phyloP scores from a whole-genome alignment of 1,140 invertebrate genomes.

The Penaeus indicus region DNA sequence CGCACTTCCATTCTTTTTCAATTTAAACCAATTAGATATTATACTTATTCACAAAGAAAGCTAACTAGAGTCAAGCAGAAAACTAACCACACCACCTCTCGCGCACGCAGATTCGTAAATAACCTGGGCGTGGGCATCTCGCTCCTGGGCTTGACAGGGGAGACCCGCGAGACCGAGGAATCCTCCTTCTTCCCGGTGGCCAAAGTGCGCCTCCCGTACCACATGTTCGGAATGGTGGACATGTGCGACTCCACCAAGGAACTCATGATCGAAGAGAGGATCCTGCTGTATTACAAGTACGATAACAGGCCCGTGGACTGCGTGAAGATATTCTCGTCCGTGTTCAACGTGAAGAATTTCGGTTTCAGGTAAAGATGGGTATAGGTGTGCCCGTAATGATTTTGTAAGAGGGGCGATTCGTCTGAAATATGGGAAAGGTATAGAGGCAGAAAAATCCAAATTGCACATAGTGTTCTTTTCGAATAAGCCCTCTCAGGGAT shows the following conservation, averaged over 20 bases:
- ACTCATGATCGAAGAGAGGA: conserved; percentile 88
- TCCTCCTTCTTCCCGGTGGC: conserved; percentile 89
- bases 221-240: conserved; percentile 94
- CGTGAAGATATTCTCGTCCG: conserved; percentile 95
- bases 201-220: conserved; percentile 89
- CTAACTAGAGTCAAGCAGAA: too few species aligned
- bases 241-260: conserved; percentile 96
- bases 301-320: conserved; percentile 96
- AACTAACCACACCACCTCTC: conserved; percentile 64
- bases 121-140: conserved; percentile 92
- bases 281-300: conserved; percentile 97
- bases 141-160: conserved; percentile 89
- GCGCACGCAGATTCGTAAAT: conserved; percentile 78
- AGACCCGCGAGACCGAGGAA: conserved; percentile 88
- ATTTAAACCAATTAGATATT: background rate
- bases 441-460: too few species aligned
- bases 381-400: too few species aligned
- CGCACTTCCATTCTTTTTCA: too few species aligned
- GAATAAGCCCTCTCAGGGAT: too few species aligned
- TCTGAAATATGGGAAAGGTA: too few species aligned
- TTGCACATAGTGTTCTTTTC: too few species aligned
- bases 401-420: too few species aligned
- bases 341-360: conserved; percentile 85
- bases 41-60: too few species aligned
- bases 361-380: conserved; percentile 79